Conservation (phyloP, 2,113 vertebrate genomes). For the Hemiprocne comata region DNA sequence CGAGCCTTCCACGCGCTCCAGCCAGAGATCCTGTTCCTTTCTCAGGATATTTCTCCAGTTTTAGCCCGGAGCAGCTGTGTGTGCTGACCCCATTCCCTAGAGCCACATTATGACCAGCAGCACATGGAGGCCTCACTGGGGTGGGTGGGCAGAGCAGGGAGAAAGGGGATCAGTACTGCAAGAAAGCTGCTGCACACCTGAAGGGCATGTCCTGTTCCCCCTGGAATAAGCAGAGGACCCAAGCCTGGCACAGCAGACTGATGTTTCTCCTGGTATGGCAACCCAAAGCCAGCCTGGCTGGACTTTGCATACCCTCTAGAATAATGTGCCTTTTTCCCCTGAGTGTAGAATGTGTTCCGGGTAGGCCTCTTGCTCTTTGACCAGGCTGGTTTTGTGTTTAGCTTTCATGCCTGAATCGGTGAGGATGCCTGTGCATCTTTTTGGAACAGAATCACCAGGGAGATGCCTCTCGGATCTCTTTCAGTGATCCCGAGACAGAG, state of each 20-base stretch:
- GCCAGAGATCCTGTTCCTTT: background rate
- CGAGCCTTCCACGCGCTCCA: background rate
- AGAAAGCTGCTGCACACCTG: background rate
- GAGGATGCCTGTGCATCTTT: background rate
- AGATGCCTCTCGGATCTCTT: background rate
- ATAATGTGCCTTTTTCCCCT: background rate
- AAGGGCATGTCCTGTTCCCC: accelerated
- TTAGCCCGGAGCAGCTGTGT: background rate
- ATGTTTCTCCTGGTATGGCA: background rate
- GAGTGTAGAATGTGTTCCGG: background rate
- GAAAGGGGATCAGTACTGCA: background rate
- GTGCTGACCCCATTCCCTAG: background rate
- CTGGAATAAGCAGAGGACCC: background rate
- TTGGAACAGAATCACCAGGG: background rate
- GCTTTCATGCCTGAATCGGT: background rate
- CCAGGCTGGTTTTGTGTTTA: background rate
- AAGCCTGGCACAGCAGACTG: background rate
- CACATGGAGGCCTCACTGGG: background rate
- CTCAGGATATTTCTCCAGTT: background rate
- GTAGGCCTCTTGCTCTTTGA: accelerated
- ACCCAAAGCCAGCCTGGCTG: background rate
- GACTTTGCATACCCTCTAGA: background rate
- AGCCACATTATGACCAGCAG: background rate
- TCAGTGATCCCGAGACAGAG: too few relatives aligned
- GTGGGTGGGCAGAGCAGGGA: background rate